phyloP scores from a whole-genome alignment of 2,888 invertebrate genomes.

The Drosophila fungiperda region DNA sequence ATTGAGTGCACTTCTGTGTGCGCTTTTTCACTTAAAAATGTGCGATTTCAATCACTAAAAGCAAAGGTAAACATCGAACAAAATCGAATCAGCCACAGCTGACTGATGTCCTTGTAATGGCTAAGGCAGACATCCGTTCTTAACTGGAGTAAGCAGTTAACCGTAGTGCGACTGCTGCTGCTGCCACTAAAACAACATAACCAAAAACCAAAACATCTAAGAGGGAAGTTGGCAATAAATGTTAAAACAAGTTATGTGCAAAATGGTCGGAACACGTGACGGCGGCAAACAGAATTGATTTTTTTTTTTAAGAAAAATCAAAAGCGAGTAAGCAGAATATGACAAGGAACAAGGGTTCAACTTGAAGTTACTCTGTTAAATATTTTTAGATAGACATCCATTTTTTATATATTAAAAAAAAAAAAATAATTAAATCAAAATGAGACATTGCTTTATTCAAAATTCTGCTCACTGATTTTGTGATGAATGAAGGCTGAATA shows the following conservation, averaged over 20 bases:
- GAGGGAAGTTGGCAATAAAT: constrained; percentile 78
- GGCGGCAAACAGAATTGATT: constrained; percentile 5
- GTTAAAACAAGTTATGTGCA: constrained; percentile 76
- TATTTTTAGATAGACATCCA: neutral
- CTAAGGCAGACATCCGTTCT: constrained; percentile 1
- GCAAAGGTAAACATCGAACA: constrained; percentile 68
- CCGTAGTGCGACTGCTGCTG: constrained; percentile 55
- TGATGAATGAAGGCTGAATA: neutral
- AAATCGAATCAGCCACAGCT: constrained; percentile 75
- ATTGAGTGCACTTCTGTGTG: constrained; percentile 78
- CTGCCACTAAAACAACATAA: constrained; percentile 41
- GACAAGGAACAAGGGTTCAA: neutral
- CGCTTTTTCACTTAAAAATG: constrained; percentile 81
- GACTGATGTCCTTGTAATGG: constrained; percentile 45
- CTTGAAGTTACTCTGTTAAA: neutral
- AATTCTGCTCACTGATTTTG: neutral
- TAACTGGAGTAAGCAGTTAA: constrained; percentile 38
- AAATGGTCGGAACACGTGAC: constrained; percentile 75
- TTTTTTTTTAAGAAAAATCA: constrained; percentile 8
- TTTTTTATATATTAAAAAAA: too few species aligned
- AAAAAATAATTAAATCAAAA: neutral
- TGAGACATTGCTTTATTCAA: neutral
- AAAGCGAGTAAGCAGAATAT: neutral
- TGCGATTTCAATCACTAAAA: constrained; percentile 81
- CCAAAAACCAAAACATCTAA: constrained; percentile 29